A percentile compares a stretch with the other conserved stretches of the same genome.
phyloP scores from a whole-genome alignment of 2,113 vertebrate species.

The Salvelinus namaycush region DNA sequence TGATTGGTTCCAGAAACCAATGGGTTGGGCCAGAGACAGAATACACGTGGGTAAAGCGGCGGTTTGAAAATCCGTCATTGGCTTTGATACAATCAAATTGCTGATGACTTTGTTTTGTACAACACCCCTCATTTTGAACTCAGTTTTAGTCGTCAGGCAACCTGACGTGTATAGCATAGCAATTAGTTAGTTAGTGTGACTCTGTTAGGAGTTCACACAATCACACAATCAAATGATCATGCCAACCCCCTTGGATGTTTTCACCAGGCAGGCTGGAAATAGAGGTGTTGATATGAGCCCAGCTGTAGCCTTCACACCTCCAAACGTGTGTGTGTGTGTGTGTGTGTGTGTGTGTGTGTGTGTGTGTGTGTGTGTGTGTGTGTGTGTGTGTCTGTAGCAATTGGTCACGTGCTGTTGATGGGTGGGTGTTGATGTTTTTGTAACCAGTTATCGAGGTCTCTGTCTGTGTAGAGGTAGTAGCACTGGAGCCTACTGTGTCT shows the following conservation, averaged over 20 bases:
- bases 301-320: conserved; percentile 11
- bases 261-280: neutral
- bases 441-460: too few relatives aligned
- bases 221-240: too few relatives aligned
- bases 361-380: neutral
- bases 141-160: too few relatives aligned
- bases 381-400: neutral
- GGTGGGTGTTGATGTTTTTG: neutral
- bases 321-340: neutral
- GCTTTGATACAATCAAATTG: too few relatives aligned
- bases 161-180: neutral
- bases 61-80: too few relatives aligned
- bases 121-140: too few relatives aligned
- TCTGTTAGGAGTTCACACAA: neutral
- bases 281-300: conserved; percentile 9
- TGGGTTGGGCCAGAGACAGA: too few relatives aligned
- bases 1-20: too few relatives aligned
- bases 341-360: neutral
- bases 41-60: too few relatives aligned
- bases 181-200: neutral
- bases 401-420: neutral
- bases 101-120: too few relatives aligned
- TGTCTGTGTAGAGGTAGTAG: neutral
- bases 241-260: too few relatives aligned
- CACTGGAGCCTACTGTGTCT: neutral